Evolutionary conservation across 2,113 vertebrate genomes (phyloP), one percentile per base, ranked within the genome.

Genomic region (Podocnemis expansa): DNA sequence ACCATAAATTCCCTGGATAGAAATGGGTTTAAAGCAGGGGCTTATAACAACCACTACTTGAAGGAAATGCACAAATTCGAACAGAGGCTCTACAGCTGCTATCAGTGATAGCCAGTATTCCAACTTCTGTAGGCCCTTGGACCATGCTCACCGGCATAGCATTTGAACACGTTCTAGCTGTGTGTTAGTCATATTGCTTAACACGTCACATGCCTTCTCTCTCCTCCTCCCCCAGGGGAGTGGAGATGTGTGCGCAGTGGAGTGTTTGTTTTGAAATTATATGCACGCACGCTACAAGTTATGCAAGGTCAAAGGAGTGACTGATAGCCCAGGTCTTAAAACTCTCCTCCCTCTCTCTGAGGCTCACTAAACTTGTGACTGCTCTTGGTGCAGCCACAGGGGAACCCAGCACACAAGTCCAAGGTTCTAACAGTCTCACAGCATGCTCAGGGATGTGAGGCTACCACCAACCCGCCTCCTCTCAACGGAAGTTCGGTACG

Each of bases 151-250:
- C 43, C 21, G 22, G n/a, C 10, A 43, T 6, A 43, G 38, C 38
- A 75, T 24, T 47, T 2, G 29, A 51, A 29, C 29, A 47, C 29
- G 16, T 19, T 78, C 67, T 10, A 11, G 55, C 5, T 1, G 11
- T 34, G 43, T 5, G 1, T 31, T 31, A 45, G 41, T 63, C 89
- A 81, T 43, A 17, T 1, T 11, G 47, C 56, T 7, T 31, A 17
- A 43, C 34, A 60, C 5, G 3, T 13, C 11, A 0, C 4, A 1
- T 45, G 0, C 47, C 67, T 24, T 0, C 22, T 41, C 58, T 88
- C 5, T 49, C 85, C 88, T 96, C 92, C 95, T 90, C 70, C 76
- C 92, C 5, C 41, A 0, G 0, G 81, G 76, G 45, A 10, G 47
- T 47, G 60, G 25, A 45, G 60, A 49, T 43, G 52, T 29, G 21